Base-by-base conservation (phyloP, 2,113 vertebrate genomes). In the Cyprinodon tularosa region DNA sequence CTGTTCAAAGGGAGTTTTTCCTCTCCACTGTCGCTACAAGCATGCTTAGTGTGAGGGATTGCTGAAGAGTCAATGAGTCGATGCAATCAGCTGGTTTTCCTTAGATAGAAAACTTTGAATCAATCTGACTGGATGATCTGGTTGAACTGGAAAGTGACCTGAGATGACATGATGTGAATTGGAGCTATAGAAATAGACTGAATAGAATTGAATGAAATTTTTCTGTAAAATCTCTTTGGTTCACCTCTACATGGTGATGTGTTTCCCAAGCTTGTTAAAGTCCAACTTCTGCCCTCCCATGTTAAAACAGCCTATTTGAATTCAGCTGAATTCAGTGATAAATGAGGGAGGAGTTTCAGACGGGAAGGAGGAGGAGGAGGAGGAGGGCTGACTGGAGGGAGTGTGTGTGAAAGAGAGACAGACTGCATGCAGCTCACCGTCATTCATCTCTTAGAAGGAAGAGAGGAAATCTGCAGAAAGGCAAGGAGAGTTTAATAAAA, bases 351-450 rank as follows among this genome's bases (percentile, higher is more conserved):
- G 87, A 72, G 62, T 45, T 42, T 39, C 62, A 68, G 62, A 37
- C 48, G 66, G 44, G 15, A 47, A 36, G 53, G 70, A 38, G 13
- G 60, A 66, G 68, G 62, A 22, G 39, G 47, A n/a, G 45, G 42
- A 53, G 50, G 74, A 70, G 70, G 80, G 72, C 70, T 76, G 82
- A 72, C 86, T 81, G 44, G 44, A 62, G 67, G 48, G 45, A 20
- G 72, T 68, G 73, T 50, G 79, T 53, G 80, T 37, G 69, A 44
- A 70, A n/a, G 88, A 88, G 94, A 86, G 88, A 90, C 91, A 89
- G 90, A 92, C 93, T 93, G 94, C 94, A 95, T 91, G 84, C 86
- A 92, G 87, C 71, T 76, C 85, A 88, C 86, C 90, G 86, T 90
- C 92, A 93, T 94, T 94, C 87, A 92, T 91, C 91, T 91, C 83